A percentile compares a stretch with the other conserved stretches of the same genome.
Conservation (phyloP, 2,888 invertebrate genomes). For the Pyrocoelia pectoralis region DNA sequence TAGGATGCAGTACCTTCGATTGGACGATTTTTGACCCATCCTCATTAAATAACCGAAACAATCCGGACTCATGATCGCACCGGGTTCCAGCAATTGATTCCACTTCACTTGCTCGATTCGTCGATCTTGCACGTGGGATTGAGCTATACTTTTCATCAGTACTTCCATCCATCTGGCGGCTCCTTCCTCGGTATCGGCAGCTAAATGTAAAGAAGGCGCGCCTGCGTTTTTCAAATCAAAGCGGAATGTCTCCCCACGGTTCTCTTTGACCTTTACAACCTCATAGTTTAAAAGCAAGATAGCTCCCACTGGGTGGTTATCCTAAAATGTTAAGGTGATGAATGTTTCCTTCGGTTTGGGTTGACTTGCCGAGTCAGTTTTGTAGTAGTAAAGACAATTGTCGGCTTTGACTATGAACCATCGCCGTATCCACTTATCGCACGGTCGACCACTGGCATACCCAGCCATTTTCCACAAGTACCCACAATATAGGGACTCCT, state of each 20-base stretch:
- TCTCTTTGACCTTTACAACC: conserved; percentile 65
- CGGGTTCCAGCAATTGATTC: conserved; percentile 82
- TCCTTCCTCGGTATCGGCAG: conserved; percentile 78
- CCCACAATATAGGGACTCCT: conserved; percentile 73
- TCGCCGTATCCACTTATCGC: conserved; percentile 81
- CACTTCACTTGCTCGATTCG: conserved; percentile 81
- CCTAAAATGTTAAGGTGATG: conserved; percentile 64
- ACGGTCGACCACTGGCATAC: conserved; percentile 63
- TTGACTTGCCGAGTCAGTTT: conserved; percentile 79
- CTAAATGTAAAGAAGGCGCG: conserved; percentile 77
- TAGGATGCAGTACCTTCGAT: conserved; percentile 89
- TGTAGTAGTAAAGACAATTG: conserved; percentile 95
- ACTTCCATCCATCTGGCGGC: conserved; percentile 80
- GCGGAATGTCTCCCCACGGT: conserved; percentile 69
- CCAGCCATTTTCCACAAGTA: conserved; percentile 79
- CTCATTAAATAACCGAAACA: conserved; percentile 94
- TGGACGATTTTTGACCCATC: conserved; percentile 88
- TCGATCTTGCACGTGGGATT: conserved; percentile 61
- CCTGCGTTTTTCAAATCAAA: conserved; percentile 76
- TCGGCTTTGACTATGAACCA: conserved; percentile 93
- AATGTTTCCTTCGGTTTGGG: background rate
- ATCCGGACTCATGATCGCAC: conserved; percentile 82
- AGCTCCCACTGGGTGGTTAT: conserved; percentile 88
- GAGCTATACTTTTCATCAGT: conserved; percentile 79
- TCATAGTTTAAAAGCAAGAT: conserved; percentile 86